phyloP scores from a whole-genome alignment of 2,797 vertebrate species.

The Aldrovandia affinis region DNA sequence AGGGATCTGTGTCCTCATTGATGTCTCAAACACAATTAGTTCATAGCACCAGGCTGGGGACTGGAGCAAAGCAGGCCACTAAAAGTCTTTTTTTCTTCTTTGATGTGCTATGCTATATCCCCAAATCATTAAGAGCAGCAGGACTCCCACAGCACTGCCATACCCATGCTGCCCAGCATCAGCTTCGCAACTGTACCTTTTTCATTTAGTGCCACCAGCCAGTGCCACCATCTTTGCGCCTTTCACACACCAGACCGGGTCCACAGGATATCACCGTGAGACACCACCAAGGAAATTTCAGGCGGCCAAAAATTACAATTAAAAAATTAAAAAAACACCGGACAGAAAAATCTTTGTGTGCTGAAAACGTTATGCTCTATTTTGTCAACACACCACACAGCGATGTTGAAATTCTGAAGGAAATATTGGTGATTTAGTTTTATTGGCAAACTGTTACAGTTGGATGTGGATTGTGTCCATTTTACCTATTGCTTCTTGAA shows the following conservation, averaged over 20 bases:
- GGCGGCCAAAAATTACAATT: neutral
- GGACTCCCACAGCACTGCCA: neutral
- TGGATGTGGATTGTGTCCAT: neutral
- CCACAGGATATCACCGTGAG: neutral
- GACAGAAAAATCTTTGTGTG: neutral
- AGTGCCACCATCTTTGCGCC: neutral
- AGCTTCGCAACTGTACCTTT: neutral
- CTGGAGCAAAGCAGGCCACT: neutral
- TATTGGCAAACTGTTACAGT: neutral
- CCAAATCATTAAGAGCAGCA: neutral
- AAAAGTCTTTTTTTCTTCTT: neutral
- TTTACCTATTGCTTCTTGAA: neutral
- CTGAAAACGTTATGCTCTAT: neutral
- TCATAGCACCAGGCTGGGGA: neutral
- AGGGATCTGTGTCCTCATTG: neutral
- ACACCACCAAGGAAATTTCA: neutral
- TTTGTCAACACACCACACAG: neutral
- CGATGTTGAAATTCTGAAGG: neutral
- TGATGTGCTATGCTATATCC: neutral
- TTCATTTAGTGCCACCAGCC: neutral
- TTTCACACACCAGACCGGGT: neutral
- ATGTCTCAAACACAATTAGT: neutral
- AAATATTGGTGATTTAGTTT: neutral
- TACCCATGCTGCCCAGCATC: too few relatives aligned
- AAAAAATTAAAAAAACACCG: neutral